Percentiles rank a stretch among this genome's conserved stretches.
Evolutionary conservation across 2,888 invertebrate genomes (phyloP).

Genomic region (Plagodis dolabraria): DNA sequence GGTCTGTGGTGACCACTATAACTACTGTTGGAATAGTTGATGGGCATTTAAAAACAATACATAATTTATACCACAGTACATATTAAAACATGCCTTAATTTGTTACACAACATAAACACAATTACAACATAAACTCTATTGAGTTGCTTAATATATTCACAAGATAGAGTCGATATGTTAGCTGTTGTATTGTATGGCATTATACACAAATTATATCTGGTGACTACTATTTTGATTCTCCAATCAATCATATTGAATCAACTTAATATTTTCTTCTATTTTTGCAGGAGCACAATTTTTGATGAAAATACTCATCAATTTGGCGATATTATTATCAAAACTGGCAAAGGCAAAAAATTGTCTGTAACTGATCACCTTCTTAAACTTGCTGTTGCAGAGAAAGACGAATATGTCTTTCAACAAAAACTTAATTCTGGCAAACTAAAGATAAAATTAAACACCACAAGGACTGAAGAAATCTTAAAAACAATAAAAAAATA

Average conservation of each 20-base stretch:
- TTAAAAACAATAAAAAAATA: conserved; percentile 49
- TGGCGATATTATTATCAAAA: conserved; percentile 61
- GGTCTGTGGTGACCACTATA: too few relatives aligned
- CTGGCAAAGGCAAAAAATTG: conserved; percentile 41
- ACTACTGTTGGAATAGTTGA: too few relatives aligned
- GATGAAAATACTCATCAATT: conserved; percentile 67
- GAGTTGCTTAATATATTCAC: neutral
- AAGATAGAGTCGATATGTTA: too few relatives aligned
- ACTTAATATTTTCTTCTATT: neutral
- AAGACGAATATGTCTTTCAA: conserved; percentile 54
- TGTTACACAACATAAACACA: too few relatives aligned
- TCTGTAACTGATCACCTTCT: conserved; percentile 46
- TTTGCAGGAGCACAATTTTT: conserved; percentile 67
- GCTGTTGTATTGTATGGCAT: too few relatives aligned
- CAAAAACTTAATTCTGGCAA: conserved; percentile 48
- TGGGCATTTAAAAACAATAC: too few relatives aligned
- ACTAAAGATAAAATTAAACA: conserved; percentile 52
- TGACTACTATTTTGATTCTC: too few relatives aligned
- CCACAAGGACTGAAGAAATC: conserved; percentile 42
- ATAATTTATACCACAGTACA: too few relatives aligned
- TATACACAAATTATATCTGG: too few relatives aligned
- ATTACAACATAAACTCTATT: neutral
- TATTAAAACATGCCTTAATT: too few relatives aligned
- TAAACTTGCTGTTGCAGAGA: conserved; percentile 49
- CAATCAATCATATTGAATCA: too few relatives aligned